These are phyloP conservation scores for Anser cygnoides DNA, from an alignment of 2,113 vertebrate genomes.

Conservation along the genomic window DNA sequence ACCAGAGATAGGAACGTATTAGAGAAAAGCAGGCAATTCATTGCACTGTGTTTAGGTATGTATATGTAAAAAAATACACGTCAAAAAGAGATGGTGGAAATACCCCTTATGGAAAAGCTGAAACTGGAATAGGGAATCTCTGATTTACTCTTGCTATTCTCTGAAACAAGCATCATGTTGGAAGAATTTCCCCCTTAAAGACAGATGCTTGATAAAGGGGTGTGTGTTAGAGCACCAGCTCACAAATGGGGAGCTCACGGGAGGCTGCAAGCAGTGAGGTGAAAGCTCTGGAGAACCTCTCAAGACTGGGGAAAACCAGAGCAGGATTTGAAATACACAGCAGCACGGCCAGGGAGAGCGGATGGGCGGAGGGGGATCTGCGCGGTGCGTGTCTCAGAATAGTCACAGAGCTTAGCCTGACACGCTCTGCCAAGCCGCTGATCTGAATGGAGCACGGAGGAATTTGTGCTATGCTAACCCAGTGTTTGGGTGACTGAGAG, in stretches of 20 bases:
- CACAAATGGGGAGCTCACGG: not conserved
- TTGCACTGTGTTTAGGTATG: not conserved
- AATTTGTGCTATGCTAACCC: conserved; percentile 56
- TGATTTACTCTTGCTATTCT: not conserved
- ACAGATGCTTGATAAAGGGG: not conserved
- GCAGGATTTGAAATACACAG: not conserved
- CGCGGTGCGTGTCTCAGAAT: not conserved
- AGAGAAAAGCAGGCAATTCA: not conserved
- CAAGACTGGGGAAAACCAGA: not conserved
- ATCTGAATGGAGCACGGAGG: conserved; percentile 19
- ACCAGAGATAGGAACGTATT: not conserved
- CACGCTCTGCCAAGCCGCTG: not conserved
- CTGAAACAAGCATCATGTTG: not conserved
- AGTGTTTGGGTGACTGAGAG: conserved; percentile 51
- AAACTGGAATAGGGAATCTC: not conserved
- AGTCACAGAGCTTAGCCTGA: not conserved
- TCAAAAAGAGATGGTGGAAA: not conserved
- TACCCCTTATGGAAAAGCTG: not conserved
- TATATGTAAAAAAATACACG: not conserved
- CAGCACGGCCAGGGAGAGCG: not conserved
- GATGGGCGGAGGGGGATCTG: not conserved
- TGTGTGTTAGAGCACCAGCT: not conserved
- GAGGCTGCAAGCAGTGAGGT: not conserved
- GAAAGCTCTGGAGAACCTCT: not conserved
- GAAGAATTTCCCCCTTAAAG: not conserved